These are phyloP conservation scores for Dicyrtoma fusca DNA, from an alignment of 2,888 invertebrate genomes.

Conservation along the genomic window DNA sequence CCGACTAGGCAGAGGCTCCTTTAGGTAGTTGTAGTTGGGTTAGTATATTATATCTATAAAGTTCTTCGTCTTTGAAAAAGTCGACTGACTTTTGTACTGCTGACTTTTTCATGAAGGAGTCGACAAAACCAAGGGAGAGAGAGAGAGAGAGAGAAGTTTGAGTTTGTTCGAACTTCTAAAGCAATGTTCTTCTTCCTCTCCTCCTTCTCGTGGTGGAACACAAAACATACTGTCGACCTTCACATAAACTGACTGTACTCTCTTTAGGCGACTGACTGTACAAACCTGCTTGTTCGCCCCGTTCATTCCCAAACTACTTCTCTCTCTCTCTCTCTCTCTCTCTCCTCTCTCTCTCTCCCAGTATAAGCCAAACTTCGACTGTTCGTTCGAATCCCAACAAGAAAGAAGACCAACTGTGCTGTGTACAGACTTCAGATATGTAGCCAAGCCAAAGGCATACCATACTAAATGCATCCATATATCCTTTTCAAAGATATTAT, in stretches of 20 bases:
- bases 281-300: constrained; percentile 38
- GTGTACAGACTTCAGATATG: constrained; percentile 8
- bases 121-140: constrained; percentile 26
- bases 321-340: constrained; percentile 20
- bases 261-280: constrained; percentile 32
- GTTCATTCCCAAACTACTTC: constrained; percentile 33
- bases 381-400: constrained; percentile 27
- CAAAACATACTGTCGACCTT: constrained; percentile 37
- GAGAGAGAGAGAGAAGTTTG: constrained; percentile 26
- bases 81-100: constrained; percentile 33
- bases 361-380: not conserved
- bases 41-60: constrained; percentile 25
- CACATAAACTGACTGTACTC: constrained; percentile 30
- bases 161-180: constrained; percentile 30
- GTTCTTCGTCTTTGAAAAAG: constrained; percentile 26
- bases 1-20: not conserved
- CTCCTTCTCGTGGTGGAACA: constrained; percentile 23
- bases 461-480: constrained; percentile 18
- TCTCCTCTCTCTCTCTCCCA: constrained; percentile 1
- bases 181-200: constrained; percentile 30
- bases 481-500: constrained; percentile 33
- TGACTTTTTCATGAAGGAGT: constrained; percentile 32
- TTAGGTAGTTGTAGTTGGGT: constrained; percentile 15
- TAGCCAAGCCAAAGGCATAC: no score
- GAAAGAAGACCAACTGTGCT: constrained; percentile 33